Base-by-base conservation (phyloP, 2,888 invertebrate genomes). In the Steinernema carpocapsae region DNA sequence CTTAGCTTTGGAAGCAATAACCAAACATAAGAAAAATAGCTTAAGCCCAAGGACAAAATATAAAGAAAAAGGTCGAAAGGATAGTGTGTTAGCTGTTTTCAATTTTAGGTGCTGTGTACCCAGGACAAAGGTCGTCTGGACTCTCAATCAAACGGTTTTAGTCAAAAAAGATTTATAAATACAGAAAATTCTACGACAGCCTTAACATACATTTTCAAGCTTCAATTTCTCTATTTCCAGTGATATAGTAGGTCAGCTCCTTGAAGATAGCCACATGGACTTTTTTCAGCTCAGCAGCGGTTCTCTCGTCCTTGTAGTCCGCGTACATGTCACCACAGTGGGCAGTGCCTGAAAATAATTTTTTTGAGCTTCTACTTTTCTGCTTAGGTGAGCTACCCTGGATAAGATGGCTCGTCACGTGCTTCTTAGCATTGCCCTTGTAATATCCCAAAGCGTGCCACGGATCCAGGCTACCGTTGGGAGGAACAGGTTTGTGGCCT, bases 381-480 rank as follows among this genome's bases (percentile, higher is more conserved):
- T 37, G 37, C 37, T 37, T 37, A 3, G 4, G 3, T 37, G 37
- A 37, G 37, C 17, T 19, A 48, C 48, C 48, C 17, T 64, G 32
- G 19, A 64, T 64, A 1, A 64, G 64, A 32, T 64, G 64, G 2
- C 29, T 6, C 12, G 29, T 29, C 12, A 64, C 17, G 32, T 78
- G 59, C 1, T 72, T 73, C 14, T 24, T 22, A 1, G 24, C 17
- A 22, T 71, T 26, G 71, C 19, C 51, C n/a, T 70, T 72, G 29
- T 83, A 79, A 22, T 76, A 74, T 37, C 84, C 84, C 12, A 84
- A 73, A 10, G 81, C 79, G 51, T 83, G 84, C 84, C 84, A 84
- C n/a, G 84, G 84, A 48, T 84, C 84, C n/a, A 82, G 71, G 6
- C 80, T 80, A 0, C 84, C 84, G 73, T 84, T 85, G 84, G 83